Evolutionary conservation across 2,888 invertebrate species (phyloP), one percentile per base, ranked within the genome.

Genomic region (Chymomyza caudatula): DNA sequence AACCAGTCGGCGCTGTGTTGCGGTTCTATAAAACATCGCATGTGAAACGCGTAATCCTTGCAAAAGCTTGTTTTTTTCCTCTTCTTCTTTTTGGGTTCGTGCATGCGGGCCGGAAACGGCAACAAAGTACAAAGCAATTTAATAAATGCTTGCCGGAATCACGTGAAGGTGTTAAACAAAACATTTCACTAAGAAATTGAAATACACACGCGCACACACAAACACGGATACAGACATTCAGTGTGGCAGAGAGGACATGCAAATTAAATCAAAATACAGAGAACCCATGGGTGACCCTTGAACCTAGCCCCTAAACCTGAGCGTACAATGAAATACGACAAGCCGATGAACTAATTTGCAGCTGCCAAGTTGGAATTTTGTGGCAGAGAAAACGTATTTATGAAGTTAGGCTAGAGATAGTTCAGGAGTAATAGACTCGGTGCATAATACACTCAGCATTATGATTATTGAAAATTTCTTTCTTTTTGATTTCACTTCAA

Each of bases 111-210:
- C 74, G 81, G 85, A 82, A 81, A 81, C 77, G 85, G 85, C 77
- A 82, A 84, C 82, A 84, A 79, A 82, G 72, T 79, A 82, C 81
- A 76, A 81, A 79, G 79, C 81, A 85, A 85, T 85, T 82, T 85
- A 82, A 85, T 85, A 85, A 82, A 82, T 85, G 29, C 11, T 37
- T 37, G 79, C 85, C 85, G 85, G 85, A 85, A 85, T 85, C 85
- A 85, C 82, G 81, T 85, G 85, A 85, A 82, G 82, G 85, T 82
- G 85, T 85, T 84, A 78, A 84, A 77, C 80, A 84, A 81, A 81
- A 78, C 80, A 81, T 81, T 71, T 78, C 76, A 67, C 67, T 20
- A 42, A 20, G 43, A 57, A 57, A 57, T 43, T 43, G 42, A 44
- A 11, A 57, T 20, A 17, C n/a, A 25, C 8, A 55, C 55, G 19